phyloP scores from a whole-genome alignment of 2,888 invertebrate genomes.

The Mactromeris polynyma region DNA sequence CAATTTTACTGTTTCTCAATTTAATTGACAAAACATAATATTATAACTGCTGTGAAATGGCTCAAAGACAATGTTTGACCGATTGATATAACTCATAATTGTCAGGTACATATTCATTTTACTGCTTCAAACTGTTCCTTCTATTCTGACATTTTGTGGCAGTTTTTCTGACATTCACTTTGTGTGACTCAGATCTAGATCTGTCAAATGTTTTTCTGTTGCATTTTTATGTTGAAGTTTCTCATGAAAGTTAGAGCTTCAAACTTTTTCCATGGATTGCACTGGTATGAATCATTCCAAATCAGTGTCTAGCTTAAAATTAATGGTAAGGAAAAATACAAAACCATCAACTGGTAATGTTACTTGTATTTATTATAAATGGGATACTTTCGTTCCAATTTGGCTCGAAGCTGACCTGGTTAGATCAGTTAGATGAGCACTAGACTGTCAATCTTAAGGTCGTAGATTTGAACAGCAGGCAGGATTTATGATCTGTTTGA shows the following conservation, averaged over 20 bases:
- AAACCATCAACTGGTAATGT: too few relatives aligned
- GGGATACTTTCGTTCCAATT: too few relatives aligned
- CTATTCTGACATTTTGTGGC: background rate
- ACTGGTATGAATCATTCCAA: slow-evolving; percentile 1
- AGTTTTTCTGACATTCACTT: slow-evolving; percentile 18
- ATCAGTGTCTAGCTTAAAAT: background rate
- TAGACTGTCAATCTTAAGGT: too few relatives aligned
- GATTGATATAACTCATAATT: slow-evolving; percentile 6
- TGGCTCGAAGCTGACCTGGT: too few relatives aligned
- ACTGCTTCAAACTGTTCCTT: background rate
- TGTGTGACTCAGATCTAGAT: background rate
- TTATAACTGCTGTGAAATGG: too few relatives aligned
- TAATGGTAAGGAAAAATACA: too few relatives aligned
- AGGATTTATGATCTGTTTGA: too few relatives aligned
- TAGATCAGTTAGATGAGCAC: too few relatives aligned
- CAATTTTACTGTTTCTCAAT: too few relatives aligned
- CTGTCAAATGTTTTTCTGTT: background rate
- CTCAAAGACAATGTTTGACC: background rate
- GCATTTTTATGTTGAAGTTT: slow-evolving; percentile 2
- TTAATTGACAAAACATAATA: too few relatives aligned
- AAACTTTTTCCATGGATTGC: background rate
- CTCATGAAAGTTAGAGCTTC: background rate
- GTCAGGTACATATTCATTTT: background rate
- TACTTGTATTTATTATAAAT: too few relatives aligned
- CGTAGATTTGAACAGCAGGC: too few relatives aligned